phyloP scores from a whole-genome alignment of 2,888 invertebrate species.

The Idaea dimidiata region DNA sequence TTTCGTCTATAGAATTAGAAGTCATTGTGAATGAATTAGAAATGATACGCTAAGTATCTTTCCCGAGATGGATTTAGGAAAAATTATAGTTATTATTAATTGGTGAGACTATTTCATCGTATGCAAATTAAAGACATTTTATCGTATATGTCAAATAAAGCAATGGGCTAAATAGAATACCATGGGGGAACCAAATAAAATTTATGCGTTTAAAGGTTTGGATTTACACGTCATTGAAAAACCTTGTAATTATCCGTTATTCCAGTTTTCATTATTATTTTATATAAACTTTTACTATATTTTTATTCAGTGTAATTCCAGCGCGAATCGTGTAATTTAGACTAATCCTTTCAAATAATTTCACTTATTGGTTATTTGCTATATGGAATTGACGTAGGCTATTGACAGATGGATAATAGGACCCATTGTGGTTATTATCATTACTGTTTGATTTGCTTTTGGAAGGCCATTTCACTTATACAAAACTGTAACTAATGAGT shows the following conservation, averaged over 20 bases:
- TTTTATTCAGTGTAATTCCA: neutral
- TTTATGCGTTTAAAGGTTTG: neutral
- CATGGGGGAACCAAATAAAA: neutral
- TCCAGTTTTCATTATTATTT: too few species aligned
- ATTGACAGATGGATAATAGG: neutral
- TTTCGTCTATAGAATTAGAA: conserved; percentile 6
- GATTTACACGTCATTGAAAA: neutral
- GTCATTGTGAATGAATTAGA: conserved; percentile 1
- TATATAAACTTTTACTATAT: too few species aligned
- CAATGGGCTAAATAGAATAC: neutral
- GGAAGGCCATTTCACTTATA: neutral
- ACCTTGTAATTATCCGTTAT: too few species aligned
- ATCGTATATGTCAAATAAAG: neutral
- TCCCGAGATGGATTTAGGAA: neutral
- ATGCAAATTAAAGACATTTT: too few species aligned
- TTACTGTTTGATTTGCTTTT: neutral
- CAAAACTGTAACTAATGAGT: neutral
- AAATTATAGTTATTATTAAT: neutral
- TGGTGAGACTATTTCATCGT: neutral
- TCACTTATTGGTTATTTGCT: neutral
- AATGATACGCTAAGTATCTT: neutral
- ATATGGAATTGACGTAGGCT: neutral
- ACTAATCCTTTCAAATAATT: neutral
- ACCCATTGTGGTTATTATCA: neutral
- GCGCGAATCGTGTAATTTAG: neutral